Conservation (phyloP, 1,140 invertebrate species). For the Conus betulinus region DNA sequence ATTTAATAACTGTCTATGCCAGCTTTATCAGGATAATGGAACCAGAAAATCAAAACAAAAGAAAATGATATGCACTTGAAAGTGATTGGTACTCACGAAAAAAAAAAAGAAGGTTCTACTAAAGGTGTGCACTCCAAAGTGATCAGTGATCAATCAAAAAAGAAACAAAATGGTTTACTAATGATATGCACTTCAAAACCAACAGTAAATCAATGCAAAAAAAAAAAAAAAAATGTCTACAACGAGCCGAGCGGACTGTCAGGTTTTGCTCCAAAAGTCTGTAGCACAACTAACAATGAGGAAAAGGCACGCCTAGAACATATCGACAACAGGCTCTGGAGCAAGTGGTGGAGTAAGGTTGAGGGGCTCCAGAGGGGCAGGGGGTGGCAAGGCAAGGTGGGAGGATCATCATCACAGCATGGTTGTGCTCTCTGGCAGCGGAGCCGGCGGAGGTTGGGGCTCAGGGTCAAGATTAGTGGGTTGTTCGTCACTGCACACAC, state of each 20-base stretch:
- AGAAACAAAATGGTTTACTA: neutral
- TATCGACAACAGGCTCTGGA: neutral
- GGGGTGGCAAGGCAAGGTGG: neutral
- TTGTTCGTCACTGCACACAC: conserved; percentile 9
- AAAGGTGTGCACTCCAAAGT: no score
- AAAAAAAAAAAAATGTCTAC: no score
- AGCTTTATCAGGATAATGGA: no score
- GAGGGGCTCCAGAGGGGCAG: neutral
- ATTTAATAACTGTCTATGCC: no score
- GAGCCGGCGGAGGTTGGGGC: neutral
- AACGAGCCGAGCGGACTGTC: no score
- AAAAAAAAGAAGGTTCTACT: no score
- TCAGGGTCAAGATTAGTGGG: neutral
- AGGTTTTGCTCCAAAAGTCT: no score
- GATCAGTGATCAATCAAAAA: neutral
- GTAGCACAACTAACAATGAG: neutral
- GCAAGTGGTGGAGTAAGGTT: neutral
- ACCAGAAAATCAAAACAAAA: no score
- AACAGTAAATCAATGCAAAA: neutral
- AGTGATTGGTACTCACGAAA: no score
- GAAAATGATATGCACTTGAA: no score
- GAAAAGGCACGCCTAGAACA: neutral
- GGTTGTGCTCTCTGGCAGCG: neutral
- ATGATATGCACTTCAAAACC: no score
- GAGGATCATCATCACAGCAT: conserved; percentile 13